Base-by-base conservation (phyloP, 2,888 invertebrate species). In the Apoda limacodes region DNA sequence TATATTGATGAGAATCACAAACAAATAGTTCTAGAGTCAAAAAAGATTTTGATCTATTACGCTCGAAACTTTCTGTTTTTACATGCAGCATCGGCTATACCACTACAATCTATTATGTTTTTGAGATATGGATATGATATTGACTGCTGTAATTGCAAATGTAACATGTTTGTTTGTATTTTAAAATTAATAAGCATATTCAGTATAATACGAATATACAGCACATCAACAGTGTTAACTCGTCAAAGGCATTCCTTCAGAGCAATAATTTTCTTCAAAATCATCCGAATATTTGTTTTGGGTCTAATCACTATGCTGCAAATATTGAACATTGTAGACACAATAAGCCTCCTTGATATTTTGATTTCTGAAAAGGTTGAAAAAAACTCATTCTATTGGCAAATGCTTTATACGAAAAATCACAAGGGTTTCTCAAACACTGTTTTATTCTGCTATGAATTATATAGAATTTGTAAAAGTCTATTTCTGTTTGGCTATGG, bases 51-150 rank as follows among this genome's bases (percentile, higher is more conserved):
- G 1, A n/a, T 46, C 0, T 38, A 48, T 3, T 60, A 50, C 35
- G 44, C 48, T 13, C 49, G 49, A 0, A 55, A 41, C 0, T 51
- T 51, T 9, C 20, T 59, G 4, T 58, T 52, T 28, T 6, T 60
- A 0, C 53, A 60, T 22, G 42, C 37, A 1, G 41, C 40, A 1
- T 45, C 51, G 2, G 48, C 55, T 1, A 43, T 57, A n/a, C 60
- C 60, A 0, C 14, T 51, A 1, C 46, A 53, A 12, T 35, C 39
- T 4, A 27, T 58, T 3, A 37, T 57, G 40, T 40, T 54, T 12
- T 5, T 57, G 1, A 44, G 51, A 23, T 49, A 48, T 13, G 53
- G 58, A 1, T 11, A 21, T 3, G 13, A 46, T 5, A 35, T 49
- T 5, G n/a, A 25, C 5, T 52, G 52, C 11, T 5, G 31, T 1